These are phyloP conservation scores for Hirtodrosophila histrioides DNA, from an alignment of 2,888 invertebrate species.

Conservation along the genomic window DNA sequence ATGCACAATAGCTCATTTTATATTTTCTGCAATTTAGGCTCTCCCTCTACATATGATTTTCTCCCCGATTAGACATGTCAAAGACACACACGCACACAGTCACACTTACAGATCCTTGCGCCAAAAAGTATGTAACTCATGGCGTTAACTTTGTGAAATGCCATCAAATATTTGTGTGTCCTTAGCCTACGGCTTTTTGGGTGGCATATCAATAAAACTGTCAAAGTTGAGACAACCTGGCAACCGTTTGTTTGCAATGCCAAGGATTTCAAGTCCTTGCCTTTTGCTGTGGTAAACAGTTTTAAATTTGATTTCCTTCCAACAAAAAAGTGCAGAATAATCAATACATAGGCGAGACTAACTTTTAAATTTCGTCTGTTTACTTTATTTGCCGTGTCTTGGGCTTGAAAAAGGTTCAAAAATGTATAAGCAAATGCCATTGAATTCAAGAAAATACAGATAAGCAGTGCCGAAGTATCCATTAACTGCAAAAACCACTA, in stretches of 20 bases:
- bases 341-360: slow-evolving; percentile 10
- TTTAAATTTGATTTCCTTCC: slow-evolving; percentile 39
- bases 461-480: neutral
- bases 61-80: slow-evolving; percentile 63
- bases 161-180: slow-evolving; percentile 53
- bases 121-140: slow-evolving; percentile 34
- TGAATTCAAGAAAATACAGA: slow-evolving; percentile 5
- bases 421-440: slow-evolving; percentile 4
- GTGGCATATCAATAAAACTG: slow-evolving; percentile 66
- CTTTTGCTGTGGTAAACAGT: slow-evolving; percentile 41
- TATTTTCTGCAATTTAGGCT: slow-evolving; percentile 22
- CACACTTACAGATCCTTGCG: neutral
- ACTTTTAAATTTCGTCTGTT: slow-evolving; percentile 20
- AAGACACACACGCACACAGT: slow-evolving; percentile 27
- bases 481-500: slow-evolving; percentile 22
- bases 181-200: slow-evolving; percentile 25
- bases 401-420: slow-evolving; percentile 6
- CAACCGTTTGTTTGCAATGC: slow-evolving; percentile 10
- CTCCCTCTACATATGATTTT: slow-evolving; percentile 61
- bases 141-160: slow-evolving; percentile 34
- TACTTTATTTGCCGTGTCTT: neutral
- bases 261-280: slow-evolving; percentile 18
- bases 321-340: slow-evolving; percentile 24
- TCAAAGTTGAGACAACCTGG: slow-evolving; percentile 50
- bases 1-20: slow-evolving; percentile 11